A percentile compares a stretch with the other conserved stretches of the same genome.
These are phyloP conservation scores for Esox masquinongy DNA, from an alignment of 2,797 vertebrate species.

Conservation along the genomic window DNA sequence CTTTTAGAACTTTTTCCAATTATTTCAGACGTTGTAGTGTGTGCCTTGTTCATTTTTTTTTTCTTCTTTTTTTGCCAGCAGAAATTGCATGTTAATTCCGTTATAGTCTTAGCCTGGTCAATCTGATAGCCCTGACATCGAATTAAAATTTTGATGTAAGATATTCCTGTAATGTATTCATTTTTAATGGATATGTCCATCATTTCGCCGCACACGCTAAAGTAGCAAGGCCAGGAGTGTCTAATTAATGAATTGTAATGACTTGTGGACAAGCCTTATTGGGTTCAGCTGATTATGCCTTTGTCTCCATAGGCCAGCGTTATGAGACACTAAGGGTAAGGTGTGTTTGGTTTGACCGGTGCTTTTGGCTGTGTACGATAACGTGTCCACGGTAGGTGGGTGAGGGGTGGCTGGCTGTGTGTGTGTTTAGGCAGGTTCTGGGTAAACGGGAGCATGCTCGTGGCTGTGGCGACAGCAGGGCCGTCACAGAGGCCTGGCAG, in stretches of 20 bases:
- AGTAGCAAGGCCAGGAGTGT: slow-evolving; percentile 46
- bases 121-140: slow-evolving; percentile 54
- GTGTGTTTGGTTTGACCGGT: neutral
- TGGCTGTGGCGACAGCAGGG: slow-evolving; percentile 24
- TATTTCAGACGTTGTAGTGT: slow-evolving; percentile 54
- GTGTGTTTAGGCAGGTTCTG: slow-evolving; percentile 4
- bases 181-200: slow-evolving; percentile 74
- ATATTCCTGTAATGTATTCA: slow-evolving; percentile 57
- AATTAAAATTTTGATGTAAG: slow-evolving; percentile 61
- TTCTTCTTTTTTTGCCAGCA: slow-evolving; percentile 40
- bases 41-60: slow-evolving; percentile 27
- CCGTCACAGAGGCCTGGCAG: slow-evolving; percentile 57
- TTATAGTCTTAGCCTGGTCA: slow-evolving; percentile 52
- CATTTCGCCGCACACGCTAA: slow-evolving; percentile 59
- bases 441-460: neutral
- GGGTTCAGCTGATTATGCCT: slow-evolving; percentile 34
- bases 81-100: slow-evolving; percentile 56
- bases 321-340: slow-evolving; percentile 3
- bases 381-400: neutral
- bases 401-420: slow-evolving; percentile 14
- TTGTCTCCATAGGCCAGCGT: slow-evolving; percentile 25
- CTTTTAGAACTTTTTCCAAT: slow-evolving; percentile 67
- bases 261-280: slow-evolving; percentile 27
- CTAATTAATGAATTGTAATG: slow-evolving; percentile 59
- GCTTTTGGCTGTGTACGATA: neutral